Percentiles rank a stretch among this genome's conserved stretches.
phyloP scores from a whole-genome alignment of 2,888 invertebrate species.

The Eurytoma californica region DNA sequence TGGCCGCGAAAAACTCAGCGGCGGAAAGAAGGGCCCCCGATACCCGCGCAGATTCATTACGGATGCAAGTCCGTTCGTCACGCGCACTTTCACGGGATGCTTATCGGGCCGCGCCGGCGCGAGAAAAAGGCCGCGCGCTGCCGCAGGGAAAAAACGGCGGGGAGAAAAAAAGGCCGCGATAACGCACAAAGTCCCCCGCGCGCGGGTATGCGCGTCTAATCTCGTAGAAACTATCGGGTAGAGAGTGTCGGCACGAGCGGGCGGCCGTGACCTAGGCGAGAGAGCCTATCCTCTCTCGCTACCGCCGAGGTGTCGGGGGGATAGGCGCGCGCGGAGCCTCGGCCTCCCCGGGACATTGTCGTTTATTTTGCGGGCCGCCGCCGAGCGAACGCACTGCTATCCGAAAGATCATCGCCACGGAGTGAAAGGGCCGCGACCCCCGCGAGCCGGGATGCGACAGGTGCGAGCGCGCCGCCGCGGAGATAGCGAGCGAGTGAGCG shows the following conservation, averaged over 20 bases:
- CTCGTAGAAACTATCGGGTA: conserved; percentile 45
- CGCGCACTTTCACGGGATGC: conserved; percentile 46
- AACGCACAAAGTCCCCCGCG: conserved; percentile 29
- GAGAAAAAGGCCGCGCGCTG: neutral
- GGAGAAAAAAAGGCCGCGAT: conserved; percentile 16
- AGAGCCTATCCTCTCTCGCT: neutral
- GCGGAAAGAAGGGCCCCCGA: too few species aligned
- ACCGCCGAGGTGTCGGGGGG: neutral
- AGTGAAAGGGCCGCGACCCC: conserved; percentile 53
- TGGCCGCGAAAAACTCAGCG: too few species aligned
- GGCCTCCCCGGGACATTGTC: conserved; percentile 12
- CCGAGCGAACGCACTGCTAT: conserved; percentile 4
- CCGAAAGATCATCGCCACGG: conserved; percentile 43
- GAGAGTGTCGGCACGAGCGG: neutral
- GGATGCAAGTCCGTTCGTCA: conserved; percentile 36
- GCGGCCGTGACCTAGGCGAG: conserved; percentile 34
- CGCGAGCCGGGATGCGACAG: conserved; percentile 16
- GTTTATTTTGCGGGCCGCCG: conserved; percentile 29
- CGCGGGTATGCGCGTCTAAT: conserved; percentile 20
- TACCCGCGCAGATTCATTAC: conserved; percentile 25
- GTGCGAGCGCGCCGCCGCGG: neutral
- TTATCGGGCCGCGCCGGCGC: conserved; percentile 21
- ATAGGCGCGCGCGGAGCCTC: conserved; percentile 1
- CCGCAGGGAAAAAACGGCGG: neutral
- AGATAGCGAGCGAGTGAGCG: neutral